Percentiles rank a stretch among this genome's conserved stretches.
These are phyloP conservation scores for Oryzias woworae DNA, from an alignment of 2,113 vertebrate species.

Conservation along the genomic window DNA sequence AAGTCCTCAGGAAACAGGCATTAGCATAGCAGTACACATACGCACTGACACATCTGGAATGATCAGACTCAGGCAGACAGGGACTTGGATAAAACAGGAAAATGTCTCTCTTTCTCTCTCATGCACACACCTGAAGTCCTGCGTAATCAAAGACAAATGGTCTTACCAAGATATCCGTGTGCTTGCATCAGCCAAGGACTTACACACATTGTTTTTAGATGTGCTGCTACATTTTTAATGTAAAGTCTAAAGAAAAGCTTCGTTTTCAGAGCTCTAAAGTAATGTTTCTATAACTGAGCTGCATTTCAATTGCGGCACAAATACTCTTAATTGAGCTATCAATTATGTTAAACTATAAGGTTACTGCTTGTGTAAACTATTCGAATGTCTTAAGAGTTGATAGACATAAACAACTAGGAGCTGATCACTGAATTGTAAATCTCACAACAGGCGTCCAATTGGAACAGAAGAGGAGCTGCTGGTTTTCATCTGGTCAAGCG, in stretches of 20 bases:
- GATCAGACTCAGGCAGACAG: conserved; percentile 61
- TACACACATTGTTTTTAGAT: conserved; percentile 38
- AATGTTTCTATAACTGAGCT: background rate
- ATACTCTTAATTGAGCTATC: background rate
- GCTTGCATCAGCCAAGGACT: conserved; percentile 66
- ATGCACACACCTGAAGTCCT: conserved; percentile 44
- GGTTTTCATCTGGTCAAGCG: conserved; percentile 84
- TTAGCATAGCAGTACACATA: conserved; percentile 69
- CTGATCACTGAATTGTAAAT: conserved; percentile 2
- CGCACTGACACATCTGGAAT: conserved; percentile 65
- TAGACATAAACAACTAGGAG: conserved; percentile 4
- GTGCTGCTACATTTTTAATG: conserved; percentile 52
- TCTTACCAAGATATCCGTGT: conserved; percentile 59
- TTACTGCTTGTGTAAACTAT: background rate
- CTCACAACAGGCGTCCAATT: conserved; percentile 74
- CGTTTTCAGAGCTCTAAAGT: conserved; percentile 1
- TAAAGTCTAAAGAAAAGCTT: conserved; percentile 18
- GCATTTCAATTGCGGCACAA: background rate
- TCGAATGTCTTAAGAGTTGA: background rate
- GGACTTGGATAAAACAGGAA: conserved; percentile 60
- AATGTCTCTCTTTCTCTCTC: conserved; percentile 39
- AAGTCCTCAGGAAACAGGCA: conserved; percentile 76
- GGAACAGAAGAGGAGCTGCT: conserved; percentile 79
- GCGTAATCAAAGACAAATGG: conserved; percentile 53
- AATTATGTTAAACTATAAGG: no score